A percentile compares a stretch with the other conserved stretches of the same genome.
Conservation (phyloP, 2,888 invertebrate species). For the Morinoia aosen region DNA sequence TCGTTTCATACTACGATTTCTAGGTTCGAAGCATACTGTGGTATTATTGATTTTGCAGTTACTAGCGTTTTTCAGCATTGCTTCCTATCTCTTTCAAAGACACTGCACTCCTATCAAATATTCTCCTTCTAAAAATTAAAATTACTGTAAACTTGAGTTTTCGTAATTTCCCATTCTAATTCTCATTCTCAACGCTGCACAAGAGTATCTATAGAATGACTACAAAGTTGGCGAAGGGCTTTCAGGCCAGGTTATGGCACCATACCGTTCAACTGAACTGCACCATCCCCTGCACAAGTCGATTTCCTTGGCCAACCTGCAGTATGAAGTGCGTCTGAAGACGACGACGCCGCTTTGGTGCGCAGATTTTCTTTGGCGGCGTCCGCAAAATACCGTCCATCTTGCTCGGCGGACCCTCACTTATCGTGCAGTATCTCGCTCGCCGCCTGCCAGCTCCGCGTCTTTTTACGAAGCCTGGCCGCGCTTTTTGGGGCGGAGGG, state of each 20-base stretch:
- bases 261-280: not conserved
- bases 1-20: not conserved
- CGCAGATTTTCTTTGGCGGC: slow-evolving; percentile 29
- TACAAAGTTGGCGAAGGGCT: not conserved
- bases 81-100: not conserved
- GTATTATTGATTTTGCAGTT: not conserved
- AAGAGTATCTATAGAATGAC: not conserved
- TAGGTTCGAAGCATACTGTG: not conserved
- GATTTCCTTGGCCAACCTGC: not conserved
- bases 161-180: not conserved
- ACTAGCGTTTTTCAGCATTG: not conserved
- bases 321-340: not conserved
- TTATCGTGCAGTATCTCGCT: slow-evolving; percentile 40
- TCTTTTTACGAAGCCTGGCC: slow-evolving; percentile 27
- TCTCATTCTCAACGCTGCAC: not conserved
- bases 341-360: not conserved
- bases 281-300: not conserved
- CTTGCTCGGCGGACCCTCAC: slow-evolving; percentile 29
- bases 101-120: not conserved
- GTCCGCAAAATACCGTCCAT: slow-evolving; percentile 38
- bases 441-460: slow-evolving; percentile 35
- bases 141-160: not conserved
- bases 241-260: not conserved
- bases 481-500: slow-evolving; percentile 6
- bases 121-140: not conserved